Evolutionary conservation across 2,888 invertebrate species (phyloP).

Genomic region (Microplitis manilae): DNA sequence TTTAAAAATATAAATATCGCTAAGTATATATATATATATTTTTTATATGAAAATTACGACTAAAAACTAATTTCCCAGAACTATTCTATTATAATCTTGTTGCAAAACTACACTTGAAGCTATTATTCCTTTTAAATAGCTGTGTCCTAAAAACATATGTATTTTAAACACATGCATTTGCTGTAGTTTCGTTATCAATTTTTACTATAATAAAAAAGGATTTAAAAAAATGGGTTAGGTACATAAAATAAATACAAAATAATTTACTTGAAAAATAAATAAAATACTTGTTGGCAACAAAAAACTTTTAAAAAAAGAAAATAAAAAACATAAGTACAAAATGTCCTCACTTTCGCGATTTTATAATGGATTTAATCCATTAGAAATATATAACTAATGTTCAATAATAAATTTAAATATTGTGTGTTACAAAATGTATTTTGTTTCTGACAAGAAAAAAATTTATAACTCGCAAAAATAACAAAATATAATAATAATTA

Average conservation of each 20-base stretch:
- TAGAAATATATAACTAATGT: neutral
- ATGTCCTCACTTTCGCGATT: slow-evolving; percentile 52
- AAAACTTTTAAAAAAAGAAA: slow-evolving; percentile 61
- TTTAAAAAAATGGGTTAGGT: slow-evolving; percentile 3
- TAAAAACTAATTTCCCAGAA: neutral
- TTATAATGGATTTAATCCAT: neutral
- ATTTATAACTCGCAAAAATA: slow-evolving; percentile 26
- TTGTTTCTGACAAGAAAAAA: slow-evolving; percentile 5
- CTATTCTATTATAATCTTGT: neutral
- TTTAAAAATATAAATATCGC: neutral
- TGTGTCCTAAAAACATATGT: neutral
- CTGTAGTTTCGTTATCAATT: neutral
- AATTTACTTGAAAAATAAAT: slow-evolving; percentile 47
- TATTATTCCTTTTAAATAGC: neutral
- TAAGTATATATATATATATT: neutral
- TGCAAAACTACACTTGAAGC: neutral
- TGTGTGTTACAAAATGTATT: slow-evolving; percentile 12
- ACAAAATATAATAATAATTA: slow-evolving; percentile 25
- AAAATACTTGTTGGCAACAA: slow-evolving; percentile 51
- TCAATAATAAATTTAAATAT: neutral
- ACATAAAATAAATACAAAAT: slow-evolving; percentile 37
- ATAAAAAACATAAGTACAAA: slow-evolving; percentile 63
- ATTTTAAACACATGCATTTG: slow-evolving; percentile 9
- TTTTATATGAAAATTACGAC: neutral
- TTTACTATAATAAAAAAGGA: neutral